phyloP scores from a whole-genome alignment of 2,888 invertebrate species.

The Pemphredon lugubris region DNA sequence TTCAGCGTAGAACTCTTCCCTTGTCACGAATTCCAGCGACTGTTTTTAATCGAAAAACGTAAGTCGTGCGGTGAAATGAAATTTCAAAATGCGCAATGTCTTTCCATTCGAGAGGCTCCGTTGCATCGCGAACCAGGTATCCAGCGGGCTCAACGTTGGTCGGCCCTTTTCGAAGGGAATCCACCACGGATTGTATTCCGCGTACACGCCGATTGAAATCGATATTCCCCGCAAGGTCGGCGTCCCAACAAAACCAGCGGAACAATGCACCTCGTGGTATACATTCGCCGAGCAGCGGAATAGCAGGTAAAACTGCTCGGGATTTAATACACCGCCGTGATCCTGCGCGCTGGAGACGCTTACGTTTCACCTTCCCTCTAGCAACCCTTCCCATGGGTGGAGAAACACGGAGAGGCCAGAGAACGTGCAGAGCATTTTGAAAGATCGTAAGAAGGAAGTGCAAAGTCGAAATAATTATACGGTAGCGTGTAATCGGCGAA shows the following conservation, averaged over 20 bases:
- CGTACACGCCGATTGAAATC: conserved; percentile 74
- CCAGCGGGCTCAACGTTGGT: conserved; percentile 31
- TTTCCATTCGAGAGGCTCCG: conserved; percentile 24
- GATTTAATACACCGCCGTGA: conserved; percentile 58
- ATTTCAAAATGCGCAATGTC: conserved; percentile 34
- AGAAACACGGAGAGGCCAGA: too few species aligned
- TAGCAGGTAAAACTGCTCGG: conserved; percentile 64
- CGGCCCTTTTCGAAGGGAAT: conserved; percentile 61
- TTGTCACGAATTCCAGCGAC: too few species aligned
- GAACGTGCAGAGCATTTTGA: too few species aligned
- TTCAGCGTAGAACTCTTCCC: too few species aligned
- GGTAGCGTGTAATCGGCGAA: neutral
- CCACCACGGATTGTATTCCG: conserved; percentile 71
- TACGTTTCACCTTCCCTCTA: too few species aligned
- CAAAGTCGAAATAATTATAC: neutral
- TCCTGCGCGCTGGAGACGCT: conserved; percentile 8
- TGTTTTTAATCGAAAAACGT: too few species aligned
- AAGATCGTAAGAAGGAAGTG: too few species aligned
- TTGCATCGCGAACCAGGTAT: conserved; percentile 27
- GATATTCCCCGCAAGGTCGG: conserved; percentile 73
- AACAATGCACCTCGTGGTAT: conserved; percentile 71
- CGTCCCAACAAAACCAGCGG: conserved; percentile 69
- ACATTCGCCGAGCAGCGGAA: conserved; percentile 52
- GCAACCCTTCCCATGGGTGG: too few species aligned
- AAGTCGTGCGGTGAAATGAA: neutral